phyloP scores from a whole-genome alignment of 2,888 invertebrate species.

The Elysia crispata region DNA sequence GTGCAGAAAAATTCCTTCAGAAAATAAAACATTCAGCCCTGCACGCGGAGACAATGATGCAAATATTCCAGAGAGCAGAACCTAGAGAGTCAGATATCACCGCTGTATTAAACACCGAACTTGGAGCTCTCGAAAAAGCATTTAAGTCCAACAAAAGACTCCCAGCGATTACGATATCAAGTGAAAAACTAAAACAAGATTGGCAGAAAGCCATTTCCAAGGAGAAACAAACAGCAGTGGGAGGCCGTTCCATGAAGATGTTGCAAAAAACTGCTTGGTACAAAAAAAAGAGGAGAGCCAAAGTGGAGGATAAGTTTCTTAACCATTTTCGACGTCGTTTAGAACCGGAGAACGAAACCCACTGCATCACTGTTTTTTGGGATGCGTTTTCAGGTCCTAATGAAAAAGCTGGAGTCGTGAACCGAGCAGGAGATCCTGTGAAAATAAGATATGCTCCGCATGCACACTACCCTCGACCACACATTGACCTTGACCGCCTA shows the following conservation, averaged over 20 bases:
- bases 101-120: not conserved
- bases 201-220: not conserved
- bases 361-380: slow-evolving; percentile 28
- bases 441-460: not conserved
- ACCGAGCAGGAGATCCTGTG: slow-evolving; percentile 20
- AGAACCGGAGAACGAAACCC: not conserved
- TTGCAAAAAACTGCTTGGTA: too few species aligned
- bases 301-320: not conserved
- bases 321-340: not conserved
- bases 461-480: not conserved
- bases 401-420: not conserved
- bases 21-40: slow-evolving; percentile 25
- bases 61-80: not conserved
- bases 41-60: slow-evolving; percentile 18
- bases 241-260: too few species aligned
- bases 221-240: too few species aligned
- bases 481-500: not conserved
- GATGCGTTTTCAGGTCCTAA: slow-evolving; percentile 16
- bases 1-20: slow-evolving; percentile 11
- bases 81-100: not conserved
- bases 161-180: not conserved
- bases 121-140: slow-evolving; percentile 10
- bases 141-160: not conserved
- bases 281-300: too few species aligned
- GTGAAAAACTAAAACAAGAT: not conserved